Evolutionary conservation across 2,113 vertebrate genomes (phyloP), one percentile per base, ranked within the genome.

Genomic region (Stigmatopora argus): DNA sequence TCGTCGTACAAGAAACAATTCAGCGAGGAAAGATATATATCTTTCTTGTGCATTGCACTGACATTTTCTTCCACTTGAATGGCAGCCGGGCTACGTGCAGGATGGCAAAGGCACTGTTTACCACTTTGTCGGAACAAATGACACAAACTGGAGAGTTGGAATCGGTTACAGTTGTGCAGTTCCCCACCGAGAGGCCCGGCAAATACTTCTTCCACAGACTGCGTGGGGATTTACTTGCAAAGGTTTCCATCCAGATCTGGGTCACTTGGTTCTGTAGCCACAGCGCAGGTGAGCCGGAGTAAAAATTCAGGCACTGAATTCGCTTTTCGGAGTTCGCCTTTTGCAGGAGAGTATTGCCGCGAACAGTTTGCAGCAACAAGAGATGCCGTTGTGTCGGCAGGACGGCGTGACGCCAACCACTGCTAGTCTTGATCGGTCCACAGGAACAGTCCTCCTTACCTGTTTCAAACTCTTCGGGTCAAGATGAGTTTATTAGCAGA

Each of bases 191-290:
- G 85, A 81, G 81, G 80, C 80, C 82, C 77, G 35, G 74, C 86
- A 83, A 84, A 83, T 78, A 75, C 76, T 79, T 77, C 82, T 84
- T 86, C 83, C 85, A 84, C 73, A 86, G 80, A 71, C 80, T 60
- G 79, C 82, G 84, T 83, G 84, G 86, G 88, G 86, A 87, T 87
- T 87, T 89, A 87, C 88, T 88, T 88, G 81, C 86, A 86, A 89
- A 87, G 86, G 85, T 88, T 88, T 89, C 86, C 86, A 83, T 88
- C 83, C 84, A 86, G 80, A 89, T 86, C 74, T 88, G 85, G 84
- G 83, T 88, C 85, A 83, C 69, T 83, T 71, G 31, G 81, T 88
- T 88, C 85, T 77, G 80, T 78, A 84, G 74, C 81, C 79, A 71
- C 77, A 55, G 86, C 78, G 86, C 89, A 90, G 89, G 89, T 91